Percentiles rank a stretch among this genome's conserved stretches.
These are phyloP conservation scores for Listronotus bonariensis DNA, from an alignment of 1,140 invertebrate genomes.

Conservation along the genomic window DNA sequence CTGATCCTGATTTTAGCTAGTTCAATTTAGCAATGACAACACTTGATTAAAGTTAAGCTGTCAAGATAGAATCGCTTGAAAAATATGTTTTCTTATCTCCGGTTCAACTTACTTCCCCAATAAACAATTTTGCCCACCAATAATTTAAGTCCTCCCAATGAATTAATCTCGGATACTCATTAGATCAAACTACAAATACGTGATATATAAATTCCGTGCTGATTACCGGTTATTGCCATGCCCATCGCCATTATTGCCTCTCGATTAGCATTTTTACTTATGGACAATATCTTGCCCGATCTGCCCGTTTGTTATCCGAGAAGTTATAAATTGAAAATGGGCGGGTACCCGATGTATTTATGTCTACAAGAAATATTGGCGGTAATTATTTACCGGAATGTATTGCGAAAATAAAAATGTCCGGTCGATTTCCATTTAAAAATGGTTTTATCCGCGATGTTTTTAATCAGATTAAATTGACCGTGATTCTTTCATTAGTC, in stretches of 20 bases:
- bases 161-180: conserved; percentile 36
- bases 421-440: no score
- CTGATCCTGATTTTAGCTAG: no score
- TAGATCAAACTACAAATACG: conserved; percentile 36
- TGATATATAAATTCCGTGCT: conserved; percentile 35
- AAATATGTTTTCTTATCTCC: no score
- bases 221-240: conserved; percentile 33
- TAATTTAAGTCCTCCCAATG: conserved; percentile 35
- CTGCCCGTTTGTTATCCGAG: conserved; percentile 33
- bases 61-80: no score
- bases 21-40: no score
- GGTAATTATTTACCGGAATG: background rate
- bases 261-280: conserved; percentile 33
- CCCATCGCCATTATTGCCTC: conserved; percentile 31
- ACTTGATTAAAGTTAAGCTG: no score
- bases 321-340: conserved; percentile 35
- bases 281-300: conserved; percentile 27
- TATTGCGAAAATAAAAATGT: no score
- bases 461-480: no score
- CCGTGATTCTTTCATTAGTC: no score
- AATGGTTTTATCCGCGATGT: no score
- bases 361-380: conserved; percentile 24
- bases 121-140: conserved; percentile 9
- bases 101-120: no score
- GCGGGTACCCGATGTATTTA: conserved; percentile 25